Evolutionary conservation across 1,140 invertebrate species (phyloP).

Genomic region (Atta colombica): DNA sequence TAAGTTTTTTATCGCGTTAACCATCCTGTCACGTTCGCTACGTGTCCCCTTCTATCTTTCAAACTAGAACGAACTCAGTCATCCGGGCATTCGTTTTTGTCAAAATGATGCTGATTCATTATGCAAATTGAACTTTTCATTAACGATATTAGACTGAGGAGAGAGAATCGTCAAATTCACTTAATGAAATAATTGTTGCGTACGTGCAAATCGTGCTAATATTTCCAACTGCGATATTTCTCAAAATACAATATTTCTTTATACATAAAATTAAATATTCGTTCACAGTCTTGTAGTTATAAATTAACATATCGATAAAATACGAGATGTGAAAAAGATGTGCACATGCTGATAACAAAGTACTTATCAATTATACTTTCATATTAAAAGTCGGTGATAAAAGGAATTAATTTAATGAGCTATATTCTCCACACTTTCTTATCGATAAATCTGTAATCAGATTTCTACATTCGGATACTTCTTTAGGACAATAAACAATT

Average conservation of each 20-base stretch:
- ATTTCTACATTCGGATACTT: background rate
- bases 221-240: background rate
- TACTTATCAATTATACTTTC: conserved; percentile 2
- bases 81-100: conserved; percentile 17
- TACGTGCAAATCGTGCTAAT: background rate
- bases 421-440: background rate
- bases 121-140: background rate
- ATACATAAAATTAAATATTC: background rate
- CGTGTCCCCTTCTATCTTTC: conserved; percentile 23
- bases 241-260: background rate
- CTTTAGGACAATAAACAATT: background rate
- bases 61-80: conserved; percentile 28
- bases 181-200: background rate
- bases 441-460: background rate
- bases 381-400: conserved; percentile 6
- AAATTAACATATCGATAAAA: background rate
- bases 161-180: background rate
- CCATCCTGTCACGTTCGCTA: conserved; percentile 13
- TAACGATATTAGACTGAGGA: background rate
- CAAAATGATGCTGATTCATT: conserved; percentile 17
- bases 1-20: conserved; percentile 51
- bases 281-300: background rate
- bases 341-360: background rate
- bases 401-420: conserved; percentile 10
- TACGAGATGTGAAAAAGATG: background rate